These are phyloP conservation scores for Pseudoips prasinana DNA, from an alignment of 2,888 invertebrate genomes.

Conservation along the genomic window DNA sequence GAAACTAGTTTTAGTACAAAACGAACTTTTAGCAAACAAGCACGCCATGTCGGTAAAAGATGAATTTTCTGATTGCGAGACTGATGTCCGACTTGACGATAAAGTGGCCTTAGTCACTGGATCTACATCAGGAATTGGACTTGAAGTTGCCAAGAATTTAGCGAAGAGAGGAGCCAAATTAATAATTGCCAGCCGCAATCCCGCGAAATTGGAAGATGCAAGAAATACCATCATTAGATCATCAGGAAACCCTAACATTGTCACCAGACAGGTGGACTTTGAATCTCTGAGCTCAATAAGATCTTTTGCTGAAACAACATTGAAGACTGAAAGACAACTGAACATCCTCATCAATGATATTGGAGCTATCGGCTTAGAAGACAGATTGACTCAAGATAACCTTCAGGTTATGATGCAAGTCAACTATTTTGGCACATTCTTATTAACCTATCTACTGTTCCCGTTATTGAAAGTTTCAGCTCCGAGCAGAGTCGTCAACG, in stretches of 20 bases:
- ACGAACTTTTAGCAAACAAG: conserved; percentile 1
- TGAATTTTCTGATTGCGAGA: conserved; percentile 53
- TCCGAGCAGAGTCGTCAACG: conserved; percentile 58
- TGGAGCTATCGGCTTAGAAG: conserved; percentile 67
- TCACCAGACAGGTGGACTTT: conserved; percentile 69
- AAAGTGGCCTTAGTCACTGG: conserved; percentile 68
- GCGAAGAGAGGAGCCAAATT: conserved; percentile 79
- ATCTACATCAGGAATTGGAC: conserved; percentile 57
- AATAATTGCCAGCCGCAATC: conserved; percentile 79
- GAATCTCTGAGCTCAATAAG: conserved; percentile 76
- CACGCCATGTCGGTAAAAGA: conserved; percentile 34
- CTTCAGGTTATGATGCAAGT: conserved; percentile 84
- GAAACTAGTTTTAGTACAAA: neutral
- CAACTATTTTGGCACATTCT: conserved; percentile 61
- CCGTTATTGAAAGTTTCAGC: conserved; percentile 53
- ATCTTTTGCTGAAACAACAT: conserved; percentile 80
- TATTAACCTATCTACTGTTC: conserved; percentile 57
- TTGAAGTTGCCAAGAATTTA: conserved; percentile 60
- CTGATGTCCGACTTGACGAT: conserved; percentile 44
- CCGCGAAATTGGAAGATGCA: conserved; percentile 44
- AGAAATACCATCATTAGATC: conserved; percentile 38
- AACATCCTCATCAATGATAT: conserved; percentile 73
- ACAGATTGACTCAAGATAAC: conserved; percentile 80
- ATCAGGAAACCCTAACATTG: conserved; percentile 43
- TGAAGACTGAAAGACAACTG: conserved; percentile 67